A percentile compares a stretch with the other conserved stretches of the same genome.
Evolutionary conservation across 2,888 invertebrate species (phyloP).

Genomic region (Brachyptera risi): DNA sequence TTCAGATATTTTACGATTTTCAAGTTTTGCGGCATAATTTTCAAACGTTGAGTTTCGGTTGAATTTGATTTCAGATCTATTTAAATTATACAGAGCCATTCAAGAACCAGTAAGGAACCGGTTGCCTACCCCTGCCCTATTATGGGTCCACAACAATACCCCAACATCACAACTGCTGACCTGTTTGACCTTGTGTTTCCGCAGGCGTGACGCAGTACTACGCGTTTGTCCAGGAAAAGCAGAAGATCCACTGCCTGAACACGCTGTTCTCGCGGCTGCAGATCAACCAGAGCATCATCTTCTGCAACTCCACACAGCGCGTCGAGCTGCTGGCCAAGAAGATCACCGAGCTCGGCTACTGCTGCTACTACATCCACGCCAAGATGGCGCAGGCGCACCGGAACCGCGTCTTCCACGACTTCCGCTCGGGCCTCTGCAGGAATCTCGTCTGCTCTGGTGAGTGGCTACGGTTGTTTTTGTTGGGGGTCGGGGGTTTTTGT

Average conservation of each 20-base stretch:
- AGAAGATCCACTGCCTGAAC: slow-evolving; percentile 99
- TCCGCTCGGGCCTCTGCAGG: slow-evolving; percentile 94
- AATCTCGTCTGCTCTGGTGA: slow-evolving; percentile 78
- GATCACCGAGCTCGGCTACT: slow-evolving; percentile 98
- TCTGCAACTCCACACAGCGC: slow-evolving; percentile 99
- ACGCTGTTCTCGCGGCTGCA: slow-evolving; percentile 99
- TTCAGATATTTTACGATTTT: too few species aligned
- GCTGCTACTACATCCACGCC: slow-evolving; percentile 99
- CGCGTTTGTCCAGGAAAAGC: slow-evolving; percentile 99
- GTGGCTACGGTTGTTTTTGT: slow-evolving; percentile 24
- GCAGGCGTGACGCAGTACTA: slow-evolving; percentile 98
- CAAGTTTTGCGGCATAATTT: too few species aligned
- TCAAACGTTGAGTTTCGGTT: too few species aligned
- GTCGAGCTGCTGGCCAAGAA: slow-evolving; percentile 99
- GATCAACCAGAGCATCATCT: slow-evolving; percentile 99
- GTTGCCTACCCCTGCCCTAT: too few species aligned
- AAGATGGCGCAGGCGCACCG: slow-evolving; percentile 99
- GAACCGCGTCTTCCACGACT: slow-evolving; percentile 99
- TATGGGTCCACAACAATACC: background rate
- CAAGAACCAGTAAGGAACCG: too few species aligned
- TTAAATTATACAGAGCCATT: too few species aligned
- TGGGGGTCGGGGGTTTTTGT: too few species aligned
- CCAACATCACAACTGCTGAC: background rate
- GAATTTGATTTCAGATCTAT: too few species aligned
- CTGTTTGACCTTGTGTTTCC: background rate